Percentiles rank a stretch among this genome's conserved stretches.
Evolutionary conservation across 2,888 invertebrate genomes (phyloP).

Genomic region (Tachina lurida): DNA sequence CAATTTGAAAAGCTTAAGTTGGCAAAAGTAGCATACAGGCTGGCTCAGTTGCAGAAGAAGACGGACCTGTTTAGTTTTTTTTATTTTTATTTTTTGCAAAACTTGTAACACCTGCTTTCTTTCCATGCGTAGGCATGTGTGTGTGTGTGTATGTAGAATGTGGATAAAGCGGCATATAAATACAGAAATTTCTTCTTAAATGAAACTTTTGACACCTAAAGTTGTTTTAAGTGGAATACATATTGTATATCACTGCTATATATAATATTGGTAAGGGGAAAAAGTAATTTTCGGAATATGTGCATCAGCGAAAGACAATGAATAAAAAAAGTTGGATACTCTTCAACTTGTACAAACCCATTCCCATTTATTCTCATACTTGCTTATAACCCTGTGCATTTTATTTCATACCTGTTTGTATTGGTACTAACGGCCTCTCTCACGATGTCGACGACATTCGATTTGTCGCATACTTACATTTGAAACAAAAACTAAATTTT

Average conservation of each 20-base stretch:
- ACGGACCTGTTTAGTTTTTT: conserved; percentile 42
- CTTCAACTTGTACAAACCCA: too few relatives aligned
- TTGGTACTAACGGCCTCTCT: too few relatives aligned
- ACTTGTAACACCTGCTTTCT: conserved; percentile 69
- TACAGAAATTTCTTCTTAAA: conserved; percentile 42
- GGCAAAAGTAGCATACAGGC: not conserved
- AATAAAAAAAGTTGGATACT: too few relatives aligned
- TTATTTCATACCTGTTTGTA: too few relatives aligned
- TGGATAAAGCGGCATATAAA: not conserved
- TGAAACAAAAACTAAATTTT: too few relatives aligned
- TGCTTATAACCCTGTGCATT: too few relatives aligned
- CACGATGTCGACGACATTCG: too few relatives aligned
- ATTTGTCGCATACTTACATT: too few relatives aligned
- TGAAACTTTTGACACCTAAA: conserved; percentile 52
- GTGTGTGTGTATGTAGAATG: not conserved
- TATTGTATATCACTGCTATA: not conserved
- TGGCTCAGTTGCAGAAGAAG: conserved; percentile 26
- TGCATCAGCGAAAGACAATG: too few relatives aligned
- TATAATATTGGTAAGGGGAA: not conserved
- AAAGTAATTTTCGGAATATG: not conserved
- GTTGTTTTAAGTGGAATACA: conserved; percentile 29
- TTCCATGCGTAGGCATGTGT: conserved; percentile 7
- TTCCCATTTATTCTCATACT: too few relatives aligned
- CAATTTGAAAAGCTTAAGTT: not conserved
- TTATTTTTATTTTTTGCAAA: conserved; percentile 24